Evolutionary conservation across 2,797 vertebrate species (phyloP), one percentile per base, ranked within the genome.

Genomic region (Kryptopterus vitreolus): DNA sequence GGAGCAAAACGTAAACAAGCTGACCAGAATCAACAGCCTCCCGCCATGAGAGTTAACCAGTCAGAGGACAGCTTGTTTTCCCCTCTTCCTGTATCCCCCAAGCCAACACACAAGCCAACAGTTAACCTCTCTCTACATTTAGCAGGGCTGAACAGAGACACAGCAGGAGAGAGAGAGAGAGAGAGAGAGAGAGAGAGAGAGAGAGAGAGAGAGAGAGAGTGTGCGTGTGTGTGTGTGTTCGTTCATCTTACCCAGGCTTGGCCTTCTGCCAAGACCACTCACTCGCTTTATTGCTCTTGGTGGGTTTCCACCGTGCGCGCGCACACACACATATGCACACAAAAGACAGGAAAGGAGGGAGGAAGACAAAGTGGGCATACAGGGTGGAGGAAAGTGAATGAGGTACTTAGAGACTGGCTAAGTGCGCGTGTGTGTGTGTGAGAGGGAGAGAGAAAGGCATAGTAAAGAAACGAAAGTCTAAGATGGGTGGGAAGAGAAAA

Each of bases 231-330:
- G 75, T 46, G 75, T 57, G 78, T 33, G 58, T 46, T 63, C 53
- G 68, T 88, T 89, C 87, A 88, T 89, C 88, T 90, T 87, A 89
- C 92, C 91, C 91, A 90, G 86, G 72, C 85, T 86, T 86, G 90
- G 92, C 90, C 81, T 46, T 50, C 82, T 0, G 92, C 93, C 93
- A 94, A 88, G 86, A 76, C 91, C 87, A 92, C 92, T 90, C 90
- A 88, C 89, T 88, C 89, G 86, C 91, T 82, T 92, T 91, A 91
- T 90, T 91, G 90, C 90, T 68, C 88, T 83, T 81, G 87, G 90
- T 79, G 88, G 88, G 88, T 89, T 85, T 82, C 86, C 81, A 88
- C 79, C 85, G 81, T 81, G 87, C 77, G 29, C n/a, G 12, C 22
- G 24, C 4, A 55, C 4, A 55, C 4, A n/a, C 29, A 74, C 78